A percentile compares a stretch with the other conserved stretches of the same genome.
These are phyloP conservation scores for Hypsopygia costalis DNA, from an alignment of 2,888 invertebrate species.

Conservation along the genomic window DNA sequence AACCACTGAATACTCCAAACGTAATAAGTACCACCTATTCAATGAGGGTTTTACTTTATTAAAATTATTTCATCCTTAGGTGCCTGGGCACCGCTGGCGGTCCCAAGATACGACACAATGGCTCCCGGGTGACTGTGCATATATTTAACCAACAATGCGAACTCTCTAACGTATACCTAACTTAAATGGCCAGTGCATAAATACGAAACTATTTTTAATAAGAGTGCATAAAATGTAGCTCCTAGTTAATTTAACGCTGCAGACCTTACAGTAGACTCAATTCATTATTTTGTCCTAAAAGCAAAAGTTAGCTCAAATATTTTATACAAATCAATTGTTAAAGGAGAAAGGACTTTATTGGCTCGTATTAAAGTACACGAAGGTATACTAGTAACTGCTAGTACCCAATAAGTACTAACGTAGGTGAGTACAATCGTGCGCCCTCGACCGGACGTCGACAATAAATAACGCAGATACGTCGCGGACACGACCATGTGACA, in stretches of 20 bases:
- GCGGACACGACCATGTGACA: conserved; percentile 66
- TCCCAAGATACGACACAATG: conserved; percentile 21
- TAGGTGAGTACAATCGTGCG: conserved; percentile 47
- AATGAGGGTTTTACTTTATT: conserved; percentile 14
- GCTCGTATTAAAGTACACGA: background rate
- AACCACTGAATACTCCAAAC: background rate
- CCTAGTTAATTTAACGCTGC: background rate
- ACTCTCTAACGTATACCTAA: conserved; percentile 9
- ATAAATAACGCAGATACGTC: conserved; percentile 76
- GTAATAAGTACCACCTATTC: conserved; percentile 7
- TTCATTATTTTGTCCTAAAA: background rate
- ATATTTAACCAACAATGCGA: conserved; percentile 17
- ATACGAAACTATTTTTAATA: background rate
- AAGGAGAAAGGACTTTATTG: background rate
- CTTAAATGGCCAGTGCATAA: conserved; percentile 7
- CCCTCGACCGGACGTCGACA: conserved; percentile 56
- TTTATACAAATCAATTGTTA: background rate
- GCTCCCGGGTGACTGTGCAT: conserved; percentile 21
- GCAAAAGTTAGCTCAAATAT: background rate
- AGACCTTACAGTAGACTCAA: background rate
- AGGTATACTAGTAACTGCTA: conserved; percentile 9
- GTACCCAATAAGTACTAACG: conserved; percentile 21
- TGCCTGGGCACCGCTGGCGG: conserved; percentile 21
- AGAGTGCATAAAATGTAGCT: background rate
- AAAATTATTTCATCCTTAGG: conserved; percentile 25